Percentiles rank a stretch among this genome's conserved stretches.
These are phyloP conservation scores for Fragum fragum DNA, from an alignment of 2,888 invertebrate species.

Conservation along the genomic window DNA sequence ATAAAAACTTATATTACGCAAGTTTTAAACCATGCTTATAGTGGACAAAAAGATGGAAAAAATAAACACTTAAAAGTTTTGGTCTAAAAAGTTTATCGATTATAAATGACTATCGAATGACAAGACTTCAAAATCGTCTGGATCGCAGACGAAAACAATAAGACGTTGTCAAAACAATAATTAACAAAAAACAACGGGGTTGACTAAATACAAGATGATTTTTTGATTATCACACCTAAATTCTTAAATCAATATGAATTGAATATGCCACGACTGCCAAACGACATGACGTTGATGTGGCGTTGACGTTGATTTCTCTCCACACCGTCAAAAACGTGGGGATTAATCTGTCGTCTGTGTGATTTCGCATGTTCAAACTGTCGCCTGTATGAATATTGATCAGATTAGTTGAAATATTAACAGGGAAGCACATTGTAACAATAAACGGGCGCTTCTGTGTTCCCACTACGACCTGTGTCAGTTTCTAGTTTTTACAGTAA, in stretches of 20 bases:
- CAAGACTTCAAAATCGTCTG: slow-evolving; percentile 10
- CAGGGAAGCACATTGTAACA: too few species aligned
- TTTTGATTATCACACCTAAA: slow-evolving; percentile 11
- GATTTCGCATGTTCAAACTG: neutral
- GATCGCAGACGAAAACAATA: slow-evolving; percentile 16
- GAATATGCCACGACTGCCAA: slow-evolving; percentile 40
- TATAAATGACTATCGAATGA: neutral
- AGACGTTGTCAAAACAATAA: slow-evolving; percentile 19
- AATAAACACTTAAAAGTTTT: too few species aligned
- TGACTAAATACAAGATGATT: slow-evolving; percentile 17
- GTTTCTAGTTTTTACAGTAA: too few species aligned
- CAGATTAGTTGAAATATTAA: neutral
- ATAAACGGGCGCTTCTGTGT: too few species aligned
- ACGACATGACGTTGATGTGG: slow-evolving; percentile 27
- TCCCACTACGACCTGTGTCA: too few species aligned
- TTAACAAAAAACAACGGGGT: neutral
- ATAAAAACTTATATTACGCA: too few species aligned
- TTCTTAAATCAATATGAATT: slow-evolving; percentile 1
- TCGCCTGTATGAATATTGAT: slow-evolving; percentile 19
- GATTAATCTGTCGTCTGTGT: slow-evolving; percentile 9
- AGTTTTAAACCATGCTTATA: too few species aligned
- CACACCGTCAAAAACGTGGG: slow-evolving; percentile 24
- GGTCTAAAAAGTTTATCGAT: too few species aligned
- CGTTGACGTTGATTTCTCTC: slow-evolving; percentile 7
- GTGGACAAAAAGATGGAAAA: too few species aligned